Base-by-base conservation (phyloP, 2,888 invertebrate species). In the Melieria omissa region DNA sequence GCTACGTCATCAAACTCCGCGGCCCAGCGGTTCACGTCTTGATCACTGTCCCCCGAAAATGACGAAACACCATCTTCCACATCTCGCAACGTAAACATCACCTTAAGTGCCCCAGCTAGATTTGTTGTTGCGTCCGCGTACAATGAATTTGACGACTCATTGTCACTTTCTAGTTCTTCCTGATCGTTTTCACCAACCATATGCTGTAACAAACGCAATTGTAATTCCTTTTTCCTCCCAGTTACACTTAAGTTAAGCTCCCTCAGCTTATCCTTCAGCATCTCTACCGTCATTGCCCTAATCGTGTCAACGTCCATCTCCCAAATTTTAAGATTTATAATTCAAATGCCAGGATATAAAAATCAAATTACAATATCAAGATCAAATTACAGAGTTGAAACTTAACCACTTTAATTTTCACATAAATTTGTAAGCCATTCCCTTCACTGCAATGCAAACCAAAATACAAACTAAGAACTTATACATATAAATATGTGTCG, bases 1-100 rank as follows among this genome's bases (percentile, higher is more conserved):
- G 75, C 76, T 4, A 66, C 68, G 29, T 74, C 64, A 41, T 64
- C 70, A 58, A 64, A 57, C 47, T 70, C 70, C 8, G 29, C 29
- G 58, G 64, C 14, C 58, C 64, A 64, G 10, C 58, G 57, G n/a
- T 70, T 57, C 4, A 49, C 63, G 63, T 49, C 63, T 16, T 9
- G n/a, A 6, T 16, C 14, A 49, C 47, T 49, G 41, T 49, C 63
- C 6, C 61, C 61, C 2, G 45, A 8, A 61, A 61, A 61, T 6
- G 42, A 29, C 29, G 29, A 29, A 29, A 29, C 29, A 29, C 29
- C 29, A 29, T 29, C 29, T 29, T 29, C 29, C 29, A 29, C 29
- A 29, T 29, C 29, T 29, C 29, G 29, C 29, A 29, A 29, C 29
- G 29, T 29, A 29, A 29, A 29, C 29, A 29, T 29, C 29, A 29